Conservation (phyloP, 1,140 invertebrate species). For the Babylonia areolata region DNA sequence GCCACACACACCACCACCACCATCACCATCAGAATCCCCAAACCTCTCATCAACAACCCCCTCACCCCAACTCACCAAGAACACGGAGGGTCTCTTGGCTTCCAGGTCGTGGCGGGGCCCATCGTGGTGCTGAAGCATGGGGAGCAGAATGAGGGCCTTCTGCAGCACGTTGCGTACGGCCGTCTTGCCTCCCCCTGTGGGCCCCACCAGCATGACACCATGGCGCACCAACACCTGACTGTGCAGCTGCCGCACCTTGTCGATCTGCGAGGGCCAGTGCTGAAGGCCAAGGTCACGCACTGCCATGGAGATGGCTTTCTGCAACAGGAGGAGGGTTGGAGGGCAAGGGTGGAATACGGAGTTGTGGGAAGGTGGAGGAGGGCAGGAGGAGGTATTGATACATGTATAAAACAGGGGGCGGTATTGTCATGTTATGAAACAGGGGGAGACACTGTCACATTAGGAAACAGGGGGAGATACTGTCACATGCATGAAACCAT, state of each 20-base stretch:
- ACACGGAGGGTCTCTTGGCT: conserved; percentile 47
- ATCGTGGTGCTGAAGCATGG: conserved; percentile 62
- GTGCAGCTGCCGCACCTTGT: conserved; percentile 75
- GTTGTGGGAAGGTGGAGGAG: too few species aligned
- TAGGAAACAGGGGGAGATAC: too few species aligned
- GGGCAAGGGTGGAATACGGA: too few species aligned
- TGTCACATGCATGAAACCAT: too few species aligned
- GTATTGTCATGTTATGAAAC: background rate
- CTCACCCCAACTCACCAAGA: conserved; percentile 34
- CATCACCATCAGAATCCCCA: background rate
- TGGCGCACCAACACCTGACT: conserved; percentile 74
- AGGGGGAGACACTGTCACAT: too few species aligned
- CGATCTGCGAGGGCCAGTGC: conserved; percentile 71
- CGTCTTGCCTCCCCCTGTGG: conserved; percentile 74
- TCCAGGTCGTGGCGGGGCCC: conserved; percentile 37
- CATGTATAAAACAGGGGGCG: too few species aligned
- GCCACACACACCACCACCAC: background rate
- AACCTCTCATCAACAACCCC: too few species aligned
- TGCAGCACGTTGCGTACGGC: conserved; percentile 71
- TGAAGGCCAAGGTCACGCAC: conserved; percentile 69
- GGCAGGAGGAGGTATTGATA: too few species aligned
- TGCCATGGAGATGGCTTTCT: conserved; percentile 74
- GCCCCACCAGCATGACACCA: conserved; percentile 76
- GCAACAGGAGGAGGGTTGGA: conserved; percentile 35
- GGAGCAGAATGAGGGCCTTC: conserved; percentile 72